These are phyloP conservation scores for Corticium candelabrum DNA, from an alignment of 37 sponge, comb jelly and placozoan species.

Conservation along the genomic window DNA sequence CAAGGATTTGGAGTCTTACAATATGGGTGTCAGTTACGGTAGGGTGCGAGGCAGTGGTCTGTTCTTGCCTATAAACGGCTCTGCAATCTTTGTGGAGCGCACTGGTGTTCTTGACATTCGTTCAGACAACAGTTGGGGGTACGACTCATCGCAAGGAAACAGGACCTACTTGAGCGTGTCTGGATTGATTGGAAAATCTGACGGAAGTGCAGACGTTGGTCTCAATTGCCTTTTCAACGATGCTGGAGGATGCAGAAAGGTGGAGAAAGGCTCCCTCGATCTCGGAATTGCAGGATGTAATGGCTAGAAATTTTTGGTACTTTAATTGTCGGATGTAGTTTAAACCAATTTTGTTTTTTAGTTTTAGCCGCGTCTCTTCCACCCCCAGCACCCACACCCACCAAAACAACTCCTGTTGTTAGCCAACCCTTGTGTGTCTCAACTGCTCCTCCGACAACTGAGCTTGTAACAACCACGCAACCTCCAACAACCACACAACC, in stretches of 20 bases:
- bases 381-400: too few species aligned
- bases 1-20: not conserved
- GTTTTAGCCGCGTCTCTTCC: too few species aligned
- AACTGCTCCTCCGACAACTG: too few species aligned
- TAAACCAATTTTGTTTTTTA: too few species aligned
- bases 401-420: too few species aligned
- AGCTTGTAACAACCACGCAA: too few species aligned
- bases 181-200: not conserved
- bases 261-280: not conserved
- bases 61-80: not conserved
- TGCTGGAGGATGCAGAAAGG: not conserved
- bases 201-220: not conserved
- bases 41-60: not conserved
- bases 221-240: not conserved
- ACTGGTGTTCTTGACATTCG: constrained; percentile 1
- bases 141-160: not conserved
- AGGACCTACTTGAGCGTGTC: not conserved
- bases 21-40: not conserved
- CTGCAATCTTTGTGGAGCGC: not conserved
- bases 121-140: not conserved
- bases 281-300: not conserved
- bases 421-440: too few species aligned
- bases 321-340: too few species aligned
- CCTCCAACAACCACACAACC: too few species aligned
- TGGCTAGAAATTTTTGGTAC: too few species aligned